Evolutionary conservation across 2,888 invertebrate species (phyloP).

Genomic region (Mythimna loreyi): DNA sequence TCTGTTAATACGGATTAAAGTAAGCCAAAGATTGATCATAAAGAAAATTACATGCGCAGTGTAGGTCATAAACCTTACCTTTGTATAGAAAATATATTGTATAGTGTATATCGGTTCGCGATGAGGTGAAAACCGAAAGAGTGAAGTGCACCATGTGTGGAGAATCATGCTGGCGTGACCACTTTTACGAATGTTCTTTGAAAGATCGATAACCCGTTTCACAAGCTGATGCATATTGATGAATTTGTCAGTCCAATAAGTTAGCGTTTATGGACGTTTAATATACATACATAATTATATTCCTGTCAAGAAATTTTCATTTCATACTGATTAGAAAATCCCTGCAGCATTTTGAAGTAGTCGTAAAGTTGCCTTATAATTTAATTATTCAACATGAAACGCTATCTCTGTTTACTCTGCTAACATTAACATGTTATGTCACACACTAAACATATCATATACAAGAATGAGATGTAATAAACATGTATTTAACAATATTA

Average conservation of each 20-base stretch:
- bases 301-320: constrained; percentile 32
- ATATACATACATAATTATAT: constrained; percentile 16
- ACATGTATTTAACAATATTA: constrained; percentile 30
- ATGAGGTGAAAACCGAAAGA: constrained; percentile 64
- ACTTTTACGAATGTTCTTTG: constrained; percentile 70
- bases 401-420: constrained; percentile 38
- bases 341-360: constrained; percentile 17
- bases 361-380: constrained; percentile 30
- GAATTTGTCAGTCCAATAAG: constrained; percentile 50
- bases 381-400: constrained; percentile 32
- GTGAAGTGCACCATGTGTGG: constrained; percentile 56
- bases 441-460: constrained; percentile 38
- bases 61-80: not conserved
- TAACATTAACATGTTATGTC: constrained; percentile 47
- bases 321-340: constrained; percentile 14
- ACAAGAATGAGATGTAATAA: constrained; percentile 22
- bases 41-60: constrained; percentile 13
- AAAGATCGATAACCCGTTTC: constrained; percentile 71
- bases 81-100: constrained; percentile 22
- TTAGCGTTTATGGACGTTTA: constrained; percentile 41
- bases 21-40: not conserved
- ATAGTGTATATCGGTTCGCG: constrained; percentile 1
- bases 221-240: constrained; percentile 64
- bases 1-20: constrained; percentile 3
- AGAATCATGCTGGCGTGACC: constrained; percentile 64